Percentiles rank a stretch among this genome's conserved stretches.
These are phyloP conservation scores for Clostera curtula DNA, from an alignment of 2,888 invertebrate genomes.

Conservation along the genomic window DNA sequence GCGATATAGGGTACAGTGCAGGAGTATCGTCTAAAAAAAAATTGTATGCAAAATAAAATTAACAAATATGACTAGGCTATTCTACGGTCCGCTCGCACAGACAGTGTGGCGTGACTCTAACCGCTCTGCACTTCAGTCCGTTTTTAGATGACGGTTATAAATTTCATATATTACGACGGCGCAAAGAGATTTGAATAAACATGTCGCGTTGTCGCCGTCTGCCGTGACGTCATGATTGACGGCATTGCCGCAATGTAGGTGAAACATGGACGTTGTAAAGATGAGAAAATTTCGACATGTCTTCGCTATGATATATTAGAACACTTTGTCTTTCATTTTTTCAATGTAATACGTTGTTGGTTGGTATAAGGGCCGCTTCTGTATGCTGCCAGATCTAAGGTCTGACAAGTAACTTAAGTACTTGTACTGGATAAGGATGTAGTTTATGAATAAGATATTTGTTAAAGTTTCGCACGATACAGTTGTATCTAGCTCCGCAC, in stretches of 20 bases:
- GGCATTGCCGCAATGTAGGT: constrained; percentile 24
- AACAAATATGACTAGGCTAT: neutral
- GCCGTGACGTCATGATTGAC: constrained; percentile 39
- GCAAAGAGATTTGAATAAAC: constrained; percentile 66
- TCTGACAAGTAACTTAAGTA: too few relatives aligned
- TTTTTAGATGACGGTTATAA: constrained; percentile 38
- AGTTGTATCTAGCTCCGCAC: too few relatives aligned
- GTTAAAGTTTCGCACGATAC: too few relatives aligned
- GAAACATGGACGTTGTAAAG: constrained; percentile 12
- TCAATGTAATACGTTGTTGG: neutral
- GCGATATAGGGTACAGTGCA: too few relatives aligned
- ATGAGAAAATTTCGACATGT: constrained; percentile 8
- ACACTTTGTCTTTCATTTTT: neutral
- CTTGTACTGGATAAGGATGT: too few relatives aligned
- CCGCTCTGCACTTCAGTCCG: constrained; percentile 22
- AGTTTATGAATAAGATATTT: too few relatives aligned
- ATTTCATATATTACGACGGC: constrained; percentile 56
- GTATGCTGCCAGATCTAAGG: too few relatives aligned
- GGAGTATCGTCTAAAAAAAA: too few relatives aligned
- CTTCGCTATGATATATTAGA: constrained; percentile 1
- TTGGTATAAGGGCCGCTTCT: too few relatives aligned
- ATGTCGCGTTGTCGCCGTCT: constrained; percentile 42
- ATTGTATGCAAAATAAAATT: too few relatives aligned
- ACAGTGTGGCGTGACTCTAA: constrained; percentile 12
- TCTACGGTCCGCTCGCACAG: constrained; percentile 2